These are phyloP conservation scores for Rostratula benghalensis DNA, from an alignment of 2,113 vertebrate genomes.

Conservation along the genomic window DNA sequence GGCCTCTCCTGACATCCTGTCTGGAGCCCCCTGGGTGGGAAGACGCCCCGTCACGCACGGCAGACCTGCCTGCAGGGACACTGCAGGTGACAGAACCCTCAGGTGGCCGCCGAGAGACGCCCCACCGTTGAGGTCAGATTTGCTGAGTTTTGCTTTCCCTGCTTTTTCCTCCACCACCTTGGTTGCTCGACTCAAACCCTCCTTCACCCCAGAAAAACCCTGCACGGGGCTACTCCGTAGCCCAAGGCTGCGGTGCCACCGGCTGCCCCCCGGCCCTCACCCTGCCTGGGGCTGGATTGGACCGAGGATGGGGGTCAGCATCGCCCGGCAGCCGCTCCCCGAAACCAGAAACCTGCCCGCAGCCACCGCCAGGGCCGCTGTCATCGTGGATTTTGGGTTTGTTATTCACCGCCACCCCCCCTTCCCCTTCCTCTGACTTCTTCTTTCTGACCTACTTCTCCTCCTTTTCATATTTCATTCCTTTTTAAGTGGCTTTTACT, in stretches of 20 bases:
- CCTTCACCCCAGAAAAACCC: not conserved
- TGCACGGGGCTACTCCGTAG: not conserved
- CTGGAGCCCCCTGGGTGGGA: not conserved
- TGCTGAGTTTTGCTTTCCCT: not conserved
- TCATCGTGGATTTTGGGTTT: not conserved
- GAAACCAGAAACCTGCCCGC: not conserved
- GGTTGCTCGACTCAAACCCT: too few relatives aligned
- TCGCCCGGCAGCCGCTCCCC: not conserved
- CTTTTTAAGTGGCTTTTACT: constrained; percentile 26
- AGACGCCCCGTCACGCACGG: not conserved
- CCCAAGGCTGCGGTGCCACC: not conserved
- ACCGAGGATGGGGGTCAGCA: accelerated
- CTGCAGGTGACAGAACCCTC: not conserved
- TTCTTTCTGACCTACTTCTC: constrained; percentile 11
- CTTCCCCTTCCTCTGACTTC: not conserved
- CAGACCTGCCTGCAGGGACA: not conserved
- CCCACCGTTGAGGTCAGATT: not conserved
- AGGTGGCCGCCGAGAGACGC: not conserved
- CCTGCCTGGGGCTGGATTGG: accelerated
- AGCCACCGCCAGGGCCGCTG: accelerated
- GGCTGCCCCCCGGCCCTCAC: too few relatives aligned
- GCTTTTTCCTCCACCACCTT: not conserved
- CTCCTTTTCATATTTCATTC: constrained; percentile 28
- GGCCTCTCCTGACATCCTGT: not conserved
- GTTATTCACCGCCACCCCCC: not conserved